Evolutionary conservation across 2,797 vertebrate genomes (phyloP).

Genomic region (Leucoraja ocellata): DNA sequence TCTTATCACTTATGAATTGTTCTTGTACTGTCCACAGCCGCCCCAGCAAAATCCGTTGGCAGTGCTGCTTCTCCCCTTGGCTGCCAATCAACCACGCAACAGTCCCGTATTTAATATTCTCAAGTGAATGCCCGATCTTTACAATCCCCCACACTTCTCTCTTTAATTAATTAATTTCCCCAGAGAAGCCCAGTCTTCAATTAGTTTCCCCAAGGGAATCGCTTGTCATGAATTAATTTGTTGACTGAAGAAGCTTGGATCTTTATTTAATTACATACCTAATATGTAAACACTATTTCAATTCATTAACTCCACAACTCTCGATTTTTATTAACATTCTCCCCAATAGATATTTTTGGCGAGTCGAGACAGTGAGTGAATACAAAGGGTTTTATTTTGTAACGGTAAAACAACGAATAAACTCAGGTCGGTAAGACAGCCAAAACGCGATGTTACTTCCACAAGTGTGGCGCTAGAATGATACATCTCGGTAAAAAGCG

Average conservation of each 20-base stretch:
- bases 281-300: background rate
- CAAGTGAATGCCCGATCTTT: background rate
- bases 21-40: too few relatives aligned
- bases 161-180: slow-evolving; percentile 27
- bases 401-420: too few relatives aligned
- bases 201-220: slow-evolving; percentile 12
- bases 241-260: background rate
- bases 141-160: background rate
- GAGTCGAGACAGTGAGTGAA: too few relatives aligned
- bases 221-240: slow-evolving; percentile 14
- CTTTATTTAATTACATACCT: slow-evolving; percentile 9
- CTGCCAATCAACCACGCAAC: background rate
- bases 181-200: background rate
- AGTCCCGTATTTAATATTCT: background rate
- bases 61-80: background rate
- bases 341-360: background rate
- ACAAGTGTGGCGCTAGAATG: too few relatives aligned
- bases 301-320: background rate
- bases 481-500: too few relatives aligned
- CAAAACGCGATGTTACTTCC: too few relatives aligned
- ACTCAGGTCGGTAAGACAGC: too few relatives aligned
- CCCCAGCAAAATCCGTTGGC: background rate
- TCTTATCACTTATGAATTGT: too few relatives aligned
- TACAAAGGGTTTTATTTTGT: too few relatives aligned
- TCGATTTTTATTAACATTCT: background rate